Conservation (phyloP, 2,113 vertebrate genomes). For the Gymnorhina tibicen region DNA sequence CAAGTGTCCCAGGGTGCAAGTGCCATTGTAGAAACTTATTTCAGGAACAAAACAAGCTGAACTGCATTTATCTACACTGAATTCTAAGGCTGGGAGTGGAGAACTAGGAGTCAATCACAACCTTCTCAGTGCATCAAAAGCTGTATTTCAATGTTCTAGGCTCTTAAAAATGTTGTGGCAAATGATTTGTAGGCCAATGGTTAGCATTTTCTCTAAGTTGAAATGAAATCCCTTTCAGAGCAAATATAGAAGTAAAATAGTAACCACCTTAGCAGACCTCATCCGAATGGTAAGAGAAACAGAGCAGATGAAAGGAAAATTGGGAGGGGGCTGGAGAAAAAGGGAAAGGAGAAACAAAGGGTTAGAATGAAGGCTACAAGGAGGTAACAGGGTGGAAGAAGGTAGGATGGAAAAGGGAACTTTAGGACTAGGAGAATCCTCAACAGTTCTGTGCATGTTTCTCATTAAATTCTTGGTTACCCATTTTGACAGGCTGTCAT, state of each 20-base stretch:
- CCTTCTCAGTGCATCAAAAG: background rate
- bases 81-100: background rate
- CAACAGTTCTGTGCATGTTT: background rate
- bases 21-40: constrained; percentile 35
- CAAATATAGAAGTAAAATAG: background rate
- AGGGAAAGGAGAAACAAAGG: background rate
- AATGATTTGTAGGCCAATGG: background rate
- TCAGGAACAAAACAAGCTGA: constrained; percentile 57
- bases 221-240: background rate
- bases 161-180: background rate
- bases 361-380: background rate
- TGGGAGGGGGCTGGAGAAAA: background rate
- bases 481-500: background rate
- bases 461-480: background rate
- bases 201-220: background rate
- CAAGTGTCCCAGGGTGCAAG: constrained; percentile 23
- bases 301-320: background rate
- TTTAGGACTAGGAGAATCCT: background rate
- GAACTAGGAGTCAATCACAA: background rate
- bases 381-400: background rate
- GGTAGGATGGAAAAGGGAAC: background rate
- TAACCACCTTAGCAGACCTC: background rate
- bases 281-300: background rate
- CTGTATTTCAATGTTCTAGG: background rate
- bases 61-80: constrained; percentile 40